phyloP scores from a whole-genome alignment of 1,140 invertebrate genomes.

The Globodera ellingtonae region DNA sequence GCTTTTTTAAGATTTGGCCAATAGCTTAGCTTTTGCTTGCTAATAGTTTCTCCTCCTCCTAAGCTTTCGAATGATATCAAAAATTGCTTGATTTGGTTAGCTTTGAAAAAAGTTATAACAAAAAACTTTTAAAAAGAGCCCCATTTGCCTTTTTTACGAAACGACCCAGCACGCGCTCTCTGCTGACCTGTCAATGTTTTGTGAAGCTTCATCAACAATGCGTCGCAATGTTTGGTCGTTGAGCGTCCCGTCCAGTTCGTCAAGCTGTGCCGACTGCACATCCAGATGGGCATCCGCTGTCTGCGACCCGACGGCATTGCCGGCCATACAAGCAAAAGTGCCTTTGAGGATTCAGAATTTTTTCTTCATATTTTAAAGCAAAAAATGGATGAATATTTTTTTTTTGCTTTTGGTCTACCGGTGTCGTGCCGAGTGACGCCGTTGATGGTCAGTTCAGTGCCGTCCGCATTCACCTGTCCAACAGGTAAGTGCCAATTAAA shows the following conservation, averaged over 20 bases:
- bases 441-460: slow-evolving; percentile 53
- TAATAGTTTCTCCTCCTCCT: too few relatives aligned
- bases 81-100: too few relatives aligned
- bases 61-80: too few relatives aligned
- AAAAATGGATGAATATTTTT: slow-evolving; percentile 25
- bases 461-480: slow-evolving; percentile 43
- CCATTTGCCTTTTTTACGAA: too few relatives aligned
- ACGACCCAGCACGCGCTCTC: too few relatives aligned
- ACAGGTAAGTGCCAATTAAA: too few relatives aligned
- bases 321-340: slow-evolving; percentile 62
- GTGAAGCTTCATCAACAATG: slow-evolving; percentile 58
- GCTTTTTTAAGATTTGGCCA: too few relatives aligned
- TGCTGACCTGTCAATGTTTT: slow-evolving; percentile 59
- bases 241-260: slow-evolving; percentile 50
- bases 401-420: not conserved
- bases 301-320: slow-evolving; percentile 59
- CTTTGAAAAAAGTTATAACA: too few relatives aligned
- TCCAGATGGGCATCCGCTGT: slow-evolving; percentile 53
- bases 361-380: too few relatives aligned
- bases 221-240: slow-evolving; percentile 45
- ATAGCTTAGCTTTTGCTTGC: too few relatives aligned
- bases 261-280: slow-evolving; percentile 46
- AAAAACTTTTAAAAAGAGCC: too few relatives aligned
- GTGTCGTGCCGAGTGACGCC: slow-evolving; percentile 33
- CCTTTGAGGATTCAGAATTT: slow-evolving; percentile 38